Conservation (phyloP, 2,888 invertebrate genomes). For the Lasiommata megera region DNA sequence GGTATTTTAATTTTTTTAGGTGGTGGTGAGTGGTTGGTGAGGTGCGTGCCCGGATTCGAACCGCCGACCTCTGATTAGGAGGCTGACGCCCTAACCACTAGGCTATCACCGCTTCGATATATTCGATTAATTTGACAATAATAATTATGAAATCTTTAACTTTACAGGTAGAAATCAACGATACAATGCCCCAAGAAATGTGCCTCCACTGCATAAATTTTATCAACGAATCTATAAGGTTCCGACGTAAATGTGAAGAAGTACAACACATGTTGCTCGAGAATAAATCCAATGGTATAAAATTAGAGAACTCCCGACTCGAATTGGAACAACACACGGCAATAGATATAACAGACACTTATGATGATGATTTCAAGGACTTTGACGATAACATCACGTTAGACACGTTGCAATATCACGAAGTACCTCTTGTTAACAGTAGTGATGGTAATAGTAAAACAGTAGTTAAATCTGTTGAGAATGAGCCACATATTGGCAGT, state of each 20-base stretch:
- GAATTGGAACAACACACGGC: constrained; percentile 30
- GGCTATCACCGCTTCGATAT: too few relatives aligned
- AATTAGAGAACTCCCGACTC: constrained; percentile 37
- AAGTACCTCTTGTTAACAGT: neutral
- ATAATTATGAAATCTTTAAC: neutral
- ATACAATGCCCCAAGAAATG: constrained; percentile 43
- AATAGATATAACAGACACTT: constrained; percentile 46
- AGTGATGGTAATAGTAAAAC: neutral
- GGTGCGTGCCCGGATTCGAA: too few relatives aligned
- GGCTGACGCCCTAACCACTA: too few relatives aligned
- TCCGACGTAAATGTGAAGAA: constrained; percentile 42
- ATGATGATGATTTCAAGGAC: constrained; percentile 44
- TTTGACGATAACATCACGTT: constrained; percentile 47
- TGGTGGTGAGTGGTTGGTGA: too few relatives aligned
- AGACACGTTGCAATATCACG: constrained; percentile 34
- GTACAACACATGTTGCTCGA: constrained; percentile 36
- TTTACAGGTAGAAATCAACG: constrained; percentile 45
- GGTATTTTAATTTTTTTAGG: too few relatives aligned
- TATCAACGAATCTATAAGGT: constrained; percentile 42
- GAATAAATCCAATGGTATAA: constrained; percentile 37
- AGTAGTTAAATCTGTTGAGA: neutral
- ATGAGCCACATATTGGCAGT: constrained; percentile 30
- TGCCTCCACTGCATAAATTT: constrained; percentile 41
- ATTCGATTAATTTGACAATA: neutral
- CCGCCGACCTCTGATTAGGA: too few relatives aligned